A percentile compares a stretch with the other conserved stretches of the same genome.
Conservation (phyloP, 1,140 invertebrate genomes). For the Aphelinus atriplicis region DNA sequence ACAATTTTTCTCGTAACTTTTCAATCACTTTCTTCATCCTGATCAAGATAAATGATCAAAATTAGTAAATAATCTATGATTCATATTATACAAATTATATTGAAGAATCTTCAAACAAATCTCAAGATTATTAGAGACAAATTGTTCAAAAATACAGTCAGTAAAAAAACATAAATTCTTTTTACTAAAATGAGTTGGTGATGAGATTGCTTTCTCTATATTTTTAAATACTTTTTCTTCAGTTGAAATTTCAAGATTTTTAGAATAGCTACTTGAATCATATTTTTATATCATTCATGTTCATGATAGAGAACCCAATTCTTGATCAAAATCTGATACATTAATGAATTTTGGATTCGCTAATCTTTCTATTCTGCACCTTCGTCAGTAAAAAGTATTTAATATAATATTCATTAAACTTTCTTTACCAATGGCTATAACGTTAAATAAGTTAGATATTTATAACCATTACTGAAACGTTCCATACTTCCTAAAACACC, state of each 20-base stretch:
- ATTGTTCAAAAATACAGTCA: conserved; percentile 5
- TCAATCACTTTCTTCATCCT: background rate
- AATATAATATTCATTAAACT: conserved; percentile 6
- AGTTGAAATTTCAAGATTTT: conserved; percentile 10
- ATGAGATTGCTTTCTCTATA: background rate
- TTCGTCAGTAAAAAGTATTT: conserved; percentile 15
- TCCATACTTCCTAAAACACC: conserved; percentile 30
- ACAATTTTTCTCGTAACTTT: background rate
- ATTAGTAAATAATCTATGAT: conserved; percentile 11
- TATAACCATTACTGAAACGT: conserved; percentile 13
- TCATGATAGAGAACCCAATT: conserved; percentile 12
- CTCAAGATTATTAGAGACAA: conserved; percentile 16
- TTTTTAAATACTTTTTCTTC: conserved; percentile 2
- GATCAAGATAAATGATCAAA: conserved; percentile 6
- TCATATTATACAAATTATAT: conserved; percentile 3
- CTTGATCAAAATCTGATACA: conserved; percentile 13
- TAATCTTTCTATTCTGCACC: conserved; percentile 4
- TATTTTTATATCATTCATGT: background rate
- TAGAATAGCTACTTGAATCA: conserved; percentile 21
- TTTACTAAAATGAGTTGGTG: conserved; percentile 6
- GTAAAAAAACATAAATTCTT: conserved; percentile 18
- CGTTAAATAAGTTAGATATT: conserved; percentile 36
- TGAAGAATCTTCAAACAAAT: conserved; percentile 12
- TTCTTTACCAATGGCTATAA: conserved; percentile 17
- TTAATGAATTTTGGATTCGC: conserved; percentile 5